Conservation (phyloP, 2,888 invertebrate species). For the Meteorus cinctellus region DNA sequence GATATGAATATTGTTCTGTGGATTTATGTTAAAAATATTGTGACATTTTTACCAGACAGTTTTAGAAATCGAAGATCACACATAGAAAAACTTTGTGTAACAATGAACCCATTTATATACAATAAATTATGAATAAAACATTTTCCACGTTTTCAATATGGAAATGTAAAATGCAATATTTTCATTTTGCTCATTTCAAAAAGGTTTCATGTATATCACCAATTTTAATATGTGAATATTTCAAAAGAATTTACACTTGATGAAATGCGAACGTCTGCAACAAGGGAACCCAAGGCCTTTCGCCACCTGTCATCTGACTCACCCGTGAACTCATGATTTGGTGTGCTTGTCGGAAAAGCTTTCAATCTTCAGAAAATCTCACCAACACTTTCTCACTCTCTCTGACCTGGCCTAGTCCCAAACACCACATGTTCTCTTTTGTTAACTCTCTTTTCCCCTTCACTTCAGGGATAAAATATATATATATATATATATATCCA, state of each 20-base stretch:
- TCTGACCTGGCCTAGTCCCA: constrained; percentile 23
- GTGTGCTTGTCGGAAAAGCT: constrained; percentile 16
- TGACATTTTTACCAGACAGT: too few relatives aligned
- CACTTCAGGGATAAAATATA: neutral
- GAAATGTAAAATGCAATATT: too few relatives aligned
- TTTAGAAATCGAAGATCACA: too few relatives aligned
- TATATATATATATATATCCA: neutral
- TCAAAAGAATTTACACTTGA: neutral
- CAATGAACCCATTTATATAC: too few relatives aligned
- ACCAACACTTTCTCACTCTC: constrained; percentile 3
- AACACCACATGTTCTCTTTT: constrained; percentile 1
- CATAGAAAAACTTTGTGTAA: too few relatives aligned
- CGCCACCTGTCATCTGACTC: constrained; percentile 20
- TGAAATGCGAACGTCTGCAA: neutral
- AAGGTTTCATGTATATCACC: neutral
- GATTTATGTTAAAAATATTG: too few relatives aligned
- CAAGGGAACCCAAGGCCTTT: neutral
- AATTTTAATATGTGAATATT: neutral
- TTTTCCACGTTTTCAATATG: too few relatives aligned
- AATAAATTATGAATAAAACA: too few relatives aligned
- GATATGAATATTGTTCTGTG: too few relatives aligned
- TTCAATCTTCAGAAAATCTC: constrained; percentile 27
- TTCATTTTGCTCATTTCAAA: too few relatives aligned
- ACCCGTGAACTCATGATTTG: neutral
- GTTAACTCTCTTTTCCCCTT: constrained; percentile 1